A percentile compares a stretch with the other conserved stretches of the same genome.
phyloP scores from a whole-genome alignment of 1,140 invertebrate genomes.

The Drosophila eugracilis region DNA sequence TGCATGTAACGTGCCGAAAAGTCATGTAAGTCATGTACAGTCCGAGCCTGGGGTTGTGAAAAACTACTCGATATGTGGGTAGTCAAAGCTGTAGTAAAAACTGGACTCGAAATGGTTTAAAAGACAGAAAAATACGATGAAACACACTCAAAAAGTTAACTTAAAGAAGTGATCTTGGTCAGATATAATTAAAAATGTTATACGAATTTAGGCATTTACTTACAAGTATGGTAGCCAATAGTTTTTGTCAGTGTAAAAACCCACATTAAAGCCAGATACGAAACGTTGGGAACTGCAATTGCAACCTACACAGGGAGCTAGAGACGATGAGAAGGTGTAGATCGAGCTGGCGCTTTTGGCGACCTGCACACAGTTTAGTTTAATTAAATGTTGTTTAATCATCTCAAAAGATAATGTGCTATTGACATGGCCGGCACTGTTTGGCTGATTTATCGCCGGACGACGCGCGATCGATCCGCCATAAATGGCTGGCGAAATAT shows the following conservation, averaged over 20 bases:
- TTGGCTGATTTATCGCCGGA: constrained; percentile 66
- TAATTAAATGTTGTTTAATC: constrained; percentile 82
- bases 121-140: constrained; percentile 1
- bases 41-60: constrained; percentile 25
- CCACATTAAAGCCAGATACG: constrained; percentile 22
- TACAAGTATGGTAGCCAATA: no score
- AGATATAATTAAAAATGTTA: no score
- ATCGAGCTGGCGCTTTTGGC: background rate
- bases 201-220: no score
- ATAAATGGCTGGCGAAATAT: constrained; percentile 46
- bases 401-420: constrained; percentile 74
- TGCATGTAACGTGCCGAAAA: constrained; percentile 72
- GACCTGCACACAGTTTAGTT: constrained; percentile 62
- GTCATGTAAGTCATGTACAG: constrained; percentile 70
- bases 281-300: constrained; percentile 28
- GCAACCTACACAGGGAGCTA: constrained; percentile 20
- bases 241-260: constrained; percentile 8
- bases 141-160: background rate
- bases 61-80: constrained; percentile 30
- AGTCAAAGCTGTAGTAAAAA: constrained; percentile 21
- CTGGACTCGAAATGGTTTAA: constrained; percentile 54
- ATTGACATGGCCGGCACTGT: constrained; percentile 57
- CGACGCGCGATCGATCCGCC: constrained; percentile 44
- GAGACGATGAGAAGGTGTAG: background rate
- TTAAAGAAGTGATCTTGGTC: background rate